Conservation (phyloP, 2,113 vertebrate genomes). For the Pedionomus torquatus region DNA sequence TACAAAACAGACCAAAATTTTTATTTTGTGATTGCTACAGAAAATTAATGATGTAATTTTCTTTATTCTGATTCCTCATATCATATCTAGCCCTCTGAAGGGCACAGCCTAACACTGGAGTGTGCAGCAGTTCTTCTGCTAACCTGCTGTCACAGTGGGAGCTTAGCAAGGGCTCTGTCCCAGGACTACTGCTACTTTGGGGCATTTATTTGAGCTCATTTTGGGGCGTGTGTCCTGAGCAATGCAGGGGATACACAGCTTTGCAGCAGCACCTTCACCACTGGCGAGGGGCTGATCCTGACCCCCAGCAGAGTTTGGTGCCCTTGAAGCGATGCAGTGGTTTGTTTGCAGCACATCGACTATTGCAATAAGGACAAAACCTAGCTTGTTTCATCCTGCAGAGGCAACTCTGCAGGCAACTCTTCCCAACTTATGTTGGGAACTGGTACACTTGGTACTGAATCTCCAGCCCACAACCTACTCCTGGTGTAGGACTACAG, state of each 20-base stretch:
- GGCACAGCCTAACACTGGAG: no score
- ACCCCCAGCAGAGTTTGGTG: neutral
- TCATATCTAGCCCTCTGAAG: neutral
- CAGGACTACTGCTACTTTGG: neutral
- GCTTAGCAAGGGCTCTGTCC: neutral
- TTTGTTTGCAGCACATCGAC: neutral
- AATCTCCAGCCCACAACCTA: neutral
- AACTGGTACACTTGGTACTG: rapidly evolving
- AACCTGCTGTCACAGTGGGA: neutral
- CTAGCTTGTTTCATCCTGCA: neutral
- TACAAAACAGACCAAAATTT: neutral
- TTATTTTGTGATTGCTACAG: neutral
- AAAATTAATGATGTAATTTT: neutral
- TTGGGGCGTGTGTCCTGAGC: neutral
- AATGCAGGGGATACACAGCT: neutral
- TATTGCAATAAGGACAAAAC: neutral
- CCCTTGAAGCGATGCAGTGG: neutral
- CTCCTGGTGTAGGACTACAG: neutral
- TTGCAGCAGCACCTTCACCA: neutral
- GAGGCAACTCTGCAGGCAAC: no score
- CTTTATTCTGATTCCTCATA: neutral
- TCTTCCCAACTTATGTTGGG: neutral
- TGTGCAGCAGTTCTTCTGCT: neutral
- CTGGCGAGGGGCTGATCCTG: rapidly evolving
- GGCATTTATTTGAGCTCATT: neutral